A percentile compares a stretch with the other conserved stretches of the same genome.
These are phyloP conservation scores for Odontocerum albicorne DNA, from an alignment of 2,888 invertebrate species.

Conservation along the genomic window DNA sequence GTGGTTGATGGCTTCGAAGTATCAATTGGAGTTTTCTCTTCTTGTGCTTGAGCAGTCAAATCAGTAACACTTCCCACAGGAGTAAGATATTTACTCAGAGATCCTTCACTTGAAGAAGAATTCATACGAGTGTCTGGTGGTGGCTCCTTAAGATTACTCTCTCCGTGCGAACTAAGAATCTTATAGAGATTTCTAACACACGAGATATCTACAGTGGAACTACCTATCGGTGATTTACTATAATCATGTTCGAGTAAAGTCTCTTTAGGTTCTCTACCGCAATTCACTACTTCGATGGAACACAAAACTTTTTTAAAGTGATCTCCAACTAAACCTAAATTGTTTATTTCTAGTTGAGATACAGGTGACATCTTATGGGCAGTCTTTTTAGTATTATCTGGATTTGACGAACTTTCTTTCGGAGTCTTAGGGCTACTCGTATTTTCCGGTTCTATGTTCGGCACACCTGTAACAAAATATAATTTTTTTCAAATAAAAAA, in stretches of 20 bases:
- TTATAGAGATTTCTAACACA: slow-evolving; percentile 19
- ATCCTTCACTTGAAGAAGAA: slow-evolving; percentile 32
- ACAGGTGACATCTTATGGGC: slow-evolving; percentile 6
- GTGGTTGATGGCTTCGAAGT: too few species aligned
- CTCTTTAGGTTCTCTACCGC: slow-evolving; percentile 5
- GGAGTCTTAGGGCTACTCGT: neutral
- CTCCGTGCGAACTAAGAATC: slow-evolving; percentile 11
- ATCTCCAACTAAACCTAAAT: slow-evolving; percentile 25
- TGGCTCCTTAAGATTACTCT: slow-evolving; percentile 26
- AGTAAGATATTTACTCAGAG: slow-evolving; percentile 32
- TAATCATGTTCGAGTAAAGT: neutral
- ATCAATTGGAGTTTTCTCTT: slow-evolving; percentile 24
- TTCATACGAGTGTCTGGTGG: slow-evolving; percentile 7
- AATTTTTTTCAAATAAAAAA: neutral
- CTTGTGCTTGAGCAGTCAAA: slow-evolving; percentile 11
- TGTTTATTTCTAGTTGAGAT: slow-evolving; percentile 27
- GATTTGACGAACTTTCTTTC: slow-evolving; percentile 4
- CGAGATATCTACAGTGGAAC: slow-evolving; percentile 14
- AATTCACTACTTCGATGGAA: slow-evolving; percentile 23
- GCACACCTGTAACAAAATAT: too few species aligned
- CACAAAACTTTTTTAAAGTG: slow-evolving; percentile 26
- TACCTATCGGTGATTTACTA: slow-evolving; percentile 3
- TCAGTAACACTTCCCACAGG: slow-evolving; percentile 28
- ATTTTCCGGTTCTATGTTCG: neutral
- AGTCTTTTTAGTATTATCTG: neutral